Evolutionary conservation across 2,888 invertebrate species (phyloP).

Genomic region (Baccha elongata): DNA sequence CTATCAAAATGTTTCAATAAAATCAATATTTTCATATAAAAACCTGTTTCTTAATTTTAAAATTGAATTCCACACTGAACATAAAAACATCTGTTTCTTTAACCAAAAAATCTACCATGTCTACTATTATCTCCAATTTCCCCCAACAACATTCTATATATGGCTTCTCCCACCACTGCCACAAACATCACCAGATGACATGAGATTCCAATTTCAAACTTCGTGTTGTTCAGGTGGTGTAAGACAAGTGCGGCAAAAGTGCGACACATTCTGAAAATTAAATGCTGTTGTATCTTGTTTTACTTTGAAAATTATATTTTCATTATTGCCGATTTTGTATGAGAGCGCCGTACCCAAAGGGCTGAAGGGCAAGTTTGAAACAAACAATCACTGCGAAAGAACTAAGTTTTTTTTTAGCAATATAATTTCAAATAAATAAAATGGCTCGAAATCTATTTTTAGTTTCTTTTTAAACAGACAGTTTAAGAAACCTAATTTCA

Average conservation of each 20-base stretch:
- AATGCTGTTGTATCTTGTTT: conserved; percentile 18
- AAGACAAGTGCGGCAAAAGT: conserved; percentile 1
- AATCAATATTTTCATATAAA: conserved; percentile 59
- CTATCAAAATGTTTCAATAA: too few species aligned
- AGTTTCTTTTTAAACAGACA: too few species aligned
- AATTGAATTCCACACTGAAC: conserved; percentile 61
- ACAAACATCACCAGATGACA: conserved; percentile 46
- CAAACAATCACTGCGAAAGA: too few species aligned
- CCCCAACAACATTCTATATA: too few species aligned
- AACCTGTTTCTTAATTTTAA: conserved; percentile 58
- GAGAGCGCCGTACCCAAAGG: too few species aligned
- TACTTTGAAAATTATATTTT: conserved; percentile 33
- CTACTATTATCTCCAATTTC: too few species aligned
- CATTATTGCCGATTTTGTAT: not conserved
- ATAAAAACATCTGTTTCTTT: conserved; percentile 61
- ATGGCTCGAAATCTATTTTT: too few species aligned
- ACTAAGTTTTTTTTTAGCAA: too few species aligned
- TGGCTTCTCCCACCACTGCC: not conserved
- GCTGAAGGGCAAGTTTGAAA: too few species aligned
- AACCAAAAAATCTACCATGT: conserved; percentile 31
- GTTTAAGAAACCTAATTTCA: too few species aligned
- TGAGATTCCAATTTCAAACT: conserved; percentile 62
- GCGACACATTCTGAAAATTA: conserved; percentile 22
- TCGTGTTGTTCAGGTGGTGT: conserved; percentile 37
- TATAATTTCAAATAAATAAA: too few species aligned